Evolutionary conservation across 2,888 invertebrate genomes (phyloP).

Genomic region (Caradrina kadenii): DNA sequence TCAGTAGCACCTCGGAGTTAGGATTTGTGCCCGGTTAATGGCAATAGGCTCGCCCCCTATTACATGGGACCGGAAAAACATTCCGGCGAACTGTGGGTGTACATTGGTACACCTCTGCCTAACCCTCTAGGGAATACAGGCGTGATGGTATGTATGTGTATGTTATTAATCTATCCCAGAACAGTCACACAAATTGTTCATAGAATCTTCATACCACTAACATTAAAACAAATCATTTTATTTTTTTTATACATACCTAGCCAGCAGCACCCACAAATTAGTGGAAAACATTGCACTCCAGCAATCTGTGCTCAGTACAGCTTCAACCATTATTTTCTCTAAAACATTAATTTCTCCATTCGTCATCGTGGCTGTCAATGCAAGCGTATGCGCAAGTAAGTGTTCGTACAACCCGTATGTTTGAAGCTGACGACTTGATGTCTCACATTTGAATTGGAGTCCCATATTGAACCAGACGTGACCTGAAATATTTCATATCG

Average conservation of each 20-base stretch:
- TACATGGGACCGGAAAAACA: too few relatives aligned
- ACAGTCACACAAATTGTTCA: too few relatives aligned
- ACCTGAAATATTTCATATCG: slow-evolving; percentile 72
- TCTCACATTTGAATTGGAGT: slow-evolving; percentile 65
- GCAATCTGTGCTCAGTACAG: slow-evolving; percentile 73
- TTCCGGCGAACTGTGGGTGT: too few relatives aligned
- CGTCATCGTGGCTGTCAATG: slow-evolving; percentile 69
- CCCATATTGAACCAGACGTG: slow-evolving; percentile 76
- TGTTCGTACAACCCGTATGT: slow-evolving; percentile 75
- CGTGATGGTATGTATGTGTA: too few relatives aligned
- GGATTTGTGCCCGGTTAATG: too few relatives aligned
- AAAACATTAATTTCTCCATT: slow-evolving; percentile 70
- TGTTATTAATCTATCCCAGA: too few relatives aligned
- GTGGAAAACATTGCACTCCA: slow-evolving; percentile 78
- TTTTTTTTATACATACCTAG: slow-evolving; percentile 69
- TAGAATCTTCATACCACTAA: too few relatives aligned
- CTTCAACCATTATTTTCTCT: slow-evolving; percentile 75
- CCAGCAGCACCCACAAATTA: slow-evolving; percentile 79
- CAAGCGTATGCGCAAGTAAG: slow-evolving; percentile 69
- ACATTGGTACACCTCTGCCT: too few relatives aligned
- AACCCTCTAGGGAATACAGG: too few relatives aligned
- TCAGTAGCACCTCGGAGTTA: too few relatives aligned
- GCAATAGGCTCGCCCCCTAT: too few relatives aligned
- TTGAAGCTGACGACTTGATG: slow-evolving; percentile 37
- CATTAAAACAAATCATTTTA: too few relatives aligned